A percentile compares a stretch with the other conserved stretches of the same genome.
Conservation (phyloP, 2,888 invertebrate species). For the Stenchaetothrips biformis region DNA sequence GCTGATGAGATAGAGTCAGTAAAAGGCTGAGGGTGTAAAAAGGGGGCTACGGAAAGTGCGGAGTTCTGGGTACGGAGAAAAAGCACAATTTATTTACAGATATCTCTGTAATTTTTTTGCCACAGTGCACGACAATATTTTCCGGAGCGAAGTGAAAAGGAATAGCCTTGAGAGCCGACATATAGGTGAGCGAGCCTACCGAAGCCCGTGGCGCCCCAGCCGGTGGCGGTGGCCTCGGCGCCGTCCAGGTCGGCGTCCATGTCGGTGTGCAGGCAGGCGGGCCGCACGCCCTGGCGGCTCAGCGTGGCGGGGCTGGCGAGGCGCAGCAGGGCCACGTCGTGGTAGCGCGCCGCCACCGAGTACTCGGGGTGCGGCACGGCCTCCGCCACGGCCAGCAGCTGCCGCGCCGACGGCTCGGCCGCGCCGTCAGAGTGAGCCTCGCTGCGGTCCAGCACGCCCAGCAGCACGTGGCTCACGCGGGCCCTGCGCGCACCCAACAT, state of each 20-base stretch:
- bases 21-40: too few relatives aligned
- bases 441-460: slow-evolving; percentile 3
- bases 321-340: slow-evolving; percentile 7
- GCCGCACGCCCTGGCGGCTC: background rate
- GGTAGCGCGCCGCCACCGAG: background rate
- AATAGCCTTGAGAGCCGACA: too few relatives aligned
- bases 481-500: background rate
- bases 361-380: slow-evolving; percentile 13
- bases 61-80: too few relatives aligned
- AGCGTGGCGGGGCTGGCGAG: background rate
- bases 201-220: slow-evolving; percentile 8
- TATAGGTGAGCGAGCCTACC: background rate
- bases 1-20: too few relatives aligned
- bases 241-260: background rate
- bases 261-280: slow-evolving; percentile 16
- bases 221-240: background rate
- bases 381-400: background rate
- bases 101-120: too few relatives aligned
- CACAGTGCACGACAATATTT: too few relatives aligned
- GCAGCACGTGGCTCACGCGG: background rate
- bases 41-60: too few relatives aligned
- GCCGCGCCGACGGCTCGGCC: background rate
- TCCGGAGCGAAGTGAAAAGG: too few relatives aligned
- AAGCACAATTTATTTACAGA: too few relatives aligned
- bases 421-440: background rate